Evolutionary conservation across 1,140 invertebrate species (phyloP).

Genomic region (Frieseomelitta varia): DNA sequence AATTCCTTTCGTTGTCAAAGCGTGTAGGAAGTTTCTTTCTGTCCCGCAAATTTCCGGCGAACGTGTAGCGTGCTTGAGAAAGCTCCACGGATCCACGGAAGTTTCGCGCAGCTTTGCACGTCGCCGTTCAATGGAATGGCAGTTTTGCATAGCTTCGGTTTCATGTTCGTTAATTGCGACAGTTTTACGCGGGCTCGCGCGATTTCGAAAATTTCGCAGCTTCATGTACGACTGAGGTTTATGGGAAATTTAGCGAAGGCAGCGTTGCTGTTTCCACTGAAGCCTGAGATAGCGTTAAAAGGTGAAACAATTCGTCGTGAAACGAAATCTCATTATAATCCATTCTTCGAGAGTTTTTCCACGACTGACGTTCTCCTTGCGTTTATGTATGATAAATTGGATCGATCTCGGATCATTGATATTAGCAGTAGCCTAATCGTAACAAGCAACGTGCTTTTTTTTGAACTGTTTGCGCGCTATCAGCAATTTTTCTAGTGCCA

Average conservation of each 20-base stretch:
- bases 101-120: not conserved
- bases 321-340: not conserved
- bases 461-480: no score
- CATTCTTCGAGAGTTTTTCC: not conserved
- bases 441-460: not conserved
- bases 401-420: slow-evolving; percentile 8
- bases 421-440: not conserved
- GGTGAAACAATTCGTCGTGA: no score
- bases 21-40: no score
- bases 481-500: not conserved
- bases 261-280: no score
- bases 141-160: not conserved
- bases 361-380: not conserved
- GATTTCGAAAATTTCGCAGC: slow-evolving; percentile 1
- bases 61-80: not conserved
- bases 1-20: no score
- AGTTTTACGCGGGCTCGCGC: not conserved
- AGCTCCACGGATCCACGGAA: not conserved
- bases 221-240: not conserved
- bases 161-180: not conserved
- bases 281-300: not conserved
- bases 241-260: not conserved
- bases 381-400: not conserved
- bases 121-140: not conserved
- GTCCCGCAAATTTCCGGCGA: not conserved